phyloP scores from a whole-genome alignment of 1,140 invertebrate genomes.

The Drosophila tani region DNA sequence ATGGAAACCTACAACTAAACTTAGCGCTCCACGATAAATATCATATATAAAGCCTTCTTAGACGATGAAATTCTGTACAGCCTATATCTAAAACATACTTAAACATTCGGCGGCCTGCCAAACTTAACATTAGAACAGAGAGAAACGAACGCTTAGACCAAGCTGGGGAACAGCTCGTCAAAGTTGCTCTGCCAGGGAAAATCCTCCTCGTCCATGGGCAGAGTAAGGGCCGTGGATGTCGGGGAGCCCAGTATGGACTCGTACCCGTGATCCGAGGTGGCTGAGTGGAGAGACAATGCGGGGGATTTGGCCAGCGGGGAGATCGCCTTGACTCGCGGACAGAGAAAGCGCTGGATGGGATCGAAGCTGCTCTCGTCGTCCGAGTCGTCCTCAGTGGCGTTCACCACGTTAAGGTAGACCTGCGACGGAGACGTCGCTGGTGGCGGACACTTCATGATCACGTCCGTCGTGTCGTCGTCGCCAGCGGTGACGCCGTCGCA shows the following conservation, averaged over 20 bases:
- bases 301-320: constrained; percentile 78
- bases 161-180: constrained; percentile 77
- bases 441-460: constrained; percentile 80
- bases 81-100: constrained; percentile 51
- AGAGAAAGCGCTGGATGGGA: constrained; percentile 81
- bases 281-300: constrained; percentile 71
- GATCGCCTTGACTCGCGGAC: constrained; percentile 74
- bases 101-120: constrained; percentile 63
- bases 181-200: constrained; percentile 76
- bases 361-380: constrained; percentile 79
- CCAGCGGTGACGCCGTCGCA: constrained; percentile 71
- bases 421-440: constrained; percentile 83
- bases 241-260: constrained; percentile 87
- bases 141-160: constrained; percentile 61
- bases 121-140: constrained; percentile 59
- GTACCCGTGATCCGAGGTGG: constrained; percentile 87
- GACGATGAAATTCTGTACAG: constrained; percentile 67
- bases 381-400: constrained; percentile 84
- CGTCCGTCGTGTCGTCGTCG: constrained; percentile 51
- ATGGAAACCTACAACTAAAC: constrained; percentile 73
- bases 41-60: constrained; percentile 70
- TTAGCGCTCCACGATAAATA: constrained; percentile 46
- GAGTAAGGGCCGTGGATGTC: constrained; percentile 34
- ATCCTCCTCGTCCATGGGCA: constrained; percentile 60
- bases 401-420: constrained; percentile 84